Conservation (phyloP, 2,113 vertebrate species). For the Mirounga angustirostris region DNA sequence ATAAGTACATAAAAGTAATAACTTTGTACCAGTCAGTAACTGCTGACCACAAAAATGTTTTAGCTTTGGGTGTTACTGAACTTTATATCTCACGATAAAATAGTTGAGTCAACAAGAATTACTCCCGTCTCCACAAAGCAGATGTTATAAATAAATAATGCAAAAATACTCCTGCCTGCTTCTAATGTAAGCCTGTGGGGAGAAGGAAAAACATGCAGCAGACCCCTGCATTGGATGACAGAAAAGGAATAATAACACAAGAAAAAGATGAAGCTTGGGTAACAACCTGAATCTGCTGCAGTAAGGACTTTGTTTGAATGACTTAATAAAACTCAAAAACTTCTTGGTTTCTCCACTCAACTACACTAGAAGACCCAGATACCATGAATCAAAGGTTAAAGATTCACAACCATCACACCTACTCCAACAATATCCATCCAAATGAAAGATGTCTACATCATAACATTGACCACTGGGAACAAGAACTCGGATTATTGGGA, state of each 20-base stretch:
- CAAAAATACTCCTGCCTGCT: neutral
- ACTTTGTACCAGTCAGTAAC: slow-evolving; percentile 33
- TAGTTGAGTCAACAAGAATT: slow-evolving; percentile 58
- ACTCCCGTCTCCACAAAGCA: slow-evolving; percentile 25
- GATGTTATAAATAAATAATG: slow-evolving; percentile 8
- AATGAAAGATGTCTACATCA: neutral
- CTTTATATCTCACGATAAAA: slow-evolving; percentile 64
- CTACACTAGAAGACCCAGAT: neutral
- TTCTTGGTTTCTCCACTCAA: neutral
- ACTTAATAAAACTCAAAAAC: neutral
- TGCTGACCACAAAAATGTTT: slow-evolving; percentile 62
- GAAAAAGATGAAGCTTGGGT: neutral
- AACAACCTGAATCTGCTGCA: neutral
- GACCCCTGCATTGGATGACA: neutral
- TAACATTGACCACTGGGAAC: neutral
- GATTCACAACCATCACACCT: neutral
- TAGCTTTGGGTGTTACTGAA: slow-evolving; percentile 34
- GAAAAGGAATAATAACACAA: neutral
- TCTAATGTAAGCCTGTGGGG: neutral
- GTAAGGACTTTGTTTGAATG: neutral
- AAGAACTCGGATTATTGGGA: neutral
- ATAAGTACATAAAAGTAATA: slow-evolving; percentile 65
- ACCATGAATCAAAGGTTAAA: neutral
- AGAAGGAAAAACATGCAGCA: neutral
- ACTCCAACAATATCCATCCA: neutral